These are phyloP conservation scores for Chelonus insularis DNA, from an alignment of 1,140 invertebrate genomes.

Conservation along the genomic window DNA sequence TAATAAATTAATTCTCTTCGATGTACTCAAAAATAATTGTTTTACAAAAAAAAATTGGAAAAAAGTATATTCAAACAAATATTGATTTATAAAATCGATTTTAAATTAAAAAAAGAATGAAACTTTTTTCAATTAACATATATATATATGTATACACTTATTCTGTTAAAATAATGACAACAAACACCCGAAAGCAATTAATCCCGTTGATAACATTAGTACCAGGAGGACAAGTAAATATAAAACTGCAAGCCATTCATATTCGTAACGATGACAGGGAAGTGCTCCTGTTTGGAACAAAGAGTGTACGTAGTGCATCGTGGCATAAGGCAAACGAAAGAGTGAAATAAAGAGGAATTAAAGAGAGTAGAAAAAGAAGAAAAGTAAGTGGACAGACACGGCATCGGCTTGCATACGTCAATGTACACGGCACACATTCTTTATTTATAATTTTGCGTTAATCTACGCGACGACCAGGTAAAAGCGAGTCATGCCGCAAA, in stretches of 20 bases:
- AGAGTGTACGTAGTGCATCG: not conserved
- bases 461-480: constrained; percentile 58
- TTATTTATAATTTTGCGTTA: constrained; percentile 62
- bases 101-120: too few relatives aligned
- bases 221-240: not conserved
- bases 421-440: constrained; percentile 44
- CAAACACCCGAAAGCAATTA: too few relatives aligned
- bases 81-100: too few relatives aligned
- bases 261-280: not conserved
- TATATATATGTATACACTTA: too few relatives aligned
- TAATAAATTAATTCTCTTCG: too few relatives aligned
- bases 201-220: too few relatives aligned
- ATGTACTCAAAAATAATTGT: too few relatives aligned
- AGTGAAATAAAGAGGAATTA: not conserved
- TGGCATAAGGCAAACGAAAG: not conserved
- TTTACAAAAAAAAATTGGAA: too few relatives aligned
- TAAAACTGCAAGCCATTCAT: not conserved
- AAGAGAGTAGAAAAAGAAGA: not conserved
- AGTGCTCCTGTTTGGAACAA: constrained; percentile 4
- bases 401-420: not conserved
- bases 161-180: too few relatives aligned
- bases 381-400: not conserved
- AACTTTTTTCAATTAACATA: too few relatives aligned
- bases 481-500: constrained; percentile 59
- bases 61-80: too few relatives aligned